A percentile compares a stretch with the other conserved stretches of the same genome.
These are phyloP conservation scores for Girardinichthys multiradiatus DNA, from an alignment of 2,113 vertebrate species.

Conservation along the genomic window DNA sequence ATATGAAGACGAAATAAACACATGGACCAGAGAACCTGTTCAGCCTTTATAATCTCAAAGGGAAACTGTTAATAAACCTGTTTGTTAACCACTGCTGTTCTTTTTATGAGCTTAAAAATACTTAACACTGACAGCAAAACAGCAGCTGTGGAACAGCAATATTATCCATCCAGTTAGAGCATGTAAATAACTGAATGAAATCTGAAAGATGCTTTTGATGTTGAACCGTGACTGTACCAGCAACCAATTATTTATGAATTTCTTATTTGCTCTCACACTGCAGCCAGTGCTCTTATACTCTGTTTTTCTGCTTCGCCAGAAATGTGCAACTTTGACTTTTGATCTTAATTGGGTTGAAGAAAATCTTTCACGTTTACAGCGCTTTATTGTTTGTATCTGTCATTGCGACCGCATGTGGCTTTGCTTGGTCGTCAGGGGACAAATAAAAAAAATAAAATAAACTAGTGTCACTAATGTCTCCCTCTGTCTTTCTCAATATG, in stretches of 20 bases:
- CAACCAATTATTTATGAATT: conserved; percentile 46
- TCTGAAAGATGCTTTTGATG: conserved; percentile 36
- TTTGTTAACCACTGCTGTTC: conserved; percentile 16
- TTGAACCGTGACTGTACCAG: background rate
- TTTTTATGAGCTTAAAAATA: background rate
- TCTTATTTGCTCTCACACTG: conserved; percentile 9
- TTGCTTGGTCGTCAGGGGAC: background rate
- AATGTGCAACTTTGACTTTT: conserved; percentile 13
- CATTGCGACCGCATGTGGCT: background rate
- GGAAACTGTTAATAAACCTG: conserved; percentile 1
- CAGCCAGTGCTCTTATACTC: conserved; percentile 9
- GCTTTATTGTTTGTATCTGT: background rate
- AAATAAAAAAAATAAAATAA: background rate
- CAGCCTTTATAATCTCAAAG: background rate
- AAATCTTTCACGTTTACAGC: conserved; percentile 17
- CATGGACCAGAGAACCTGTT: conserved; percentile 1
- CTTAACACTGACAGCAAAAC: background rate
- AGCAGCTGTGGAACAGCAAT: background rate
- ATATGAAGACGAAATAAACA: conserved; percentile 22
- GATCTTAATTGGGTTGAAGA: conserved; percentile 17
- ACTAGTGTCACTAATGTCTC: background rate
- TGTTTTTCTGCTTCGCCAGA: conserved; percentile 1
- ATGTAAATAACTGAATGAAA: conserved; percentile 16
- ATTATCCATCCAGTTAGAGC: background rate
- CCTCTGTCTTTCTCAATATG: background rate